phyloP scores from a whole-genome alignment of 1,140 invertebrate species.

The Zaprionus kolodkinae region DNA sequence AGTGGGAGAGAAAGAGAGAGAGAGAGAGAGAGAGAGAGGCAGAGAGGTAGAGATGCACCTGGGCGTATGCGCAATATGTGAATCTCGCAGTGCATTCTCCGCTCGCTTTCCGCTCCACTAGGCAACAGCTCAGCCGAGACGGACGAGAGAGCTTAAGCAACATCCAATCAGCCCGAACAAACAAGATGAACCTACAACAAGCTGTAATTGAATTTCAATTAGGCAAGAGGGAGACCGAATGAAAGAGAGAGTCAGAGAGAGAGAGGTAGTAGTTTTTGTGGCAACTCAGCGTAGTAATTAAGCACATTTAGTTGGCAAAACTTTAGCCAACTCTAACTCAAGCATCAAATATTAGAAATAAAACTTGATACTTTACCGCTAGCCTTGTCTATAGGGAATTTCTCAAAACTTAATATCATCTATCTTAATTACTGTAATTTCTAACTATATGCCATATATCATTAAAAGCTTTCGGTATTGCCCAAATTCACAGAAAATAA shows the following conservation, averaged over 20 bases:
- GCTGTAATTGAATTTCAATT: conserved; percentile 10
- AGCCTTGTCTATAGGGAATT: background rate
- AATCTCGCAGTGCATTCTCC: conserved; percentile 9
- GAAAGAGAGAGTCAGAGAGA: background rate
- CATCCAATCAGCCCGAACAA: conserved; percentile 9
- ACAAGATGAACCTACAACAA: background rate
- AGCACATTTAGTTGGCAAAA: background rate
- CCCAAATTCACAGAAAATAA: too few relatives aligned
- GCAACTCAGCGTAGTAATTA: background rate
- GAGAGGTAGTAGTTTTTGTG: background rate
- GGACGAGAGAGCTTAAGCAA: conserved; percentile 13
- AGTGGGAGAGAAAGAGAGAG: background rate
- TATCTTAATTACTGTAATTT: background rate
- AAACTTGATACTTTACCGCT: background rate
- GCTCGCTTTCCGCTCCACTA: conserved; percentile 6
- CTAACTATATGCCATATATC: background rate
- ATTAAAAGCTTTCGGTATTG: background rate
- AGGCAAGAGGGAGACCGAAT: background rate
- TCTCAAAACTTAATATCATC: background rate
- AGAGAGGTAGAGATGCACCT: background rate
- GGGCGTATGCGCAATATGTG: conserved; percentile 33
- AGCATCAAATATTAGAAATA: background rate
- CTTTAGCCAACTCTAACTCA: background rate
- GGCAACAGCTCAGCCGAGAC: conserved; percentile 11
- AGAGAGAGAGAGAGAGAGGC: background rate